These are phyloP conservation scores for Vesta saturnalis DNA, from an alignment of 2,888 invertebrate genomes.

Conservation along the genomic window DNA sequence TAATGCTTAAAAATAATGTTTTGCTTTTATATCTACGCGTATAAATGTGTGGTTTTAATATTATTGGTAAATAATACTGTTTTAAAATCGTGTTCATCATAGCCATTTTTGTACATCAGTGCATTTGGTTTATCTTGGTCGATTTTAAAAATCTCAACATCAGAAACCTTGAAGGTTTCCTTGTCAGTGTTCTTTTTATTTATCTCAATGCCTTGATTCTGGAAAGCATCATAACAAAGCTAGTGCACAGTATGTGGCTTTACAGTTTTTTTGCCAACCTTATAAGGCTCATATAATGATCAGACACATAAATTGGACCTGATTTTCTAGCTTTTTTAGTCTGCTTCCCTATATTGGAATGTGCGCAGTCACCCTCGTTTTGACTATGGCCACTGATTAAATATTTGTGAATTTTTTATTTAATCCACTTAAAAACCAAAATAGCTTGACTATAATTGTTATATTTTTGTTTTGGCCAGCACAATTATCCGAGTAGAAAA, in stretches of 20 bases:
- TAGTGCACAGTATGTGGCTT: neutral
- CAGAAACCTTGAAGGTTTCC: constrained; percentile 6
- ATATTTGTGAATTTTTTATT: too few species aligned
- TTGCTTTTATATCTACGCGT: neutral
- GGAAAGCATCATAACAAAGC: neutral
- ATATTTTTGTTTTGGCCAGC: too few species aligned
- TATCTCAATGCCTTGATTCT: neutral
- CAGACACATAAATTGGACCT: constrained; percentile 4
- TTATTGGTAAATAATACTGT: constrained; percentile 3
- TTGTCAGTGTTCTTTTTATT: constrained; percentile 8
- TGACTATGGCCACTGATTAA: too few species aligned
- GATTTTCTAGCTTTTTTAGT: too few species aligned
- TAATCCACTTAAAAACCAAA: too few species aligned
- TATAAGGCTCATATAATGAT: constrained; percentile 1
- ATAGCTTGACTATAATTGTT: too few species aligned
- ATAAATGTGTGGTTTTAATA: neutral
- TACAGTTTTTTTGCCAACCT: neutral
- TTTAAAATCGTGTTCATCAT: too few species aligned
- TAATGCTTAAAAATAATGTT: neutral
- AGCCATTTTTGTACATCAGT: constrained; percentile 2
- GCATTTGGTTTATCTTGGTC: constrained; percentile 8
- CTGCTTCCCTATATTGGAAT: too few species aligned
- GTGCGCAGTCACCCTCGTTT: too few species aligned
- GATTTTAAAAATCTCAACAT: constrained; percentile 1
- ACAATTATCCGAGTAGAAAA: too few species aligned